Percentiles rank a stretch among this genome's conserved stretches.
These are phyloP conservation scores for Fragum fragum DNA, from an alignment of 2,888 invertebrate species.

Conservation along the genomic window DNA sequence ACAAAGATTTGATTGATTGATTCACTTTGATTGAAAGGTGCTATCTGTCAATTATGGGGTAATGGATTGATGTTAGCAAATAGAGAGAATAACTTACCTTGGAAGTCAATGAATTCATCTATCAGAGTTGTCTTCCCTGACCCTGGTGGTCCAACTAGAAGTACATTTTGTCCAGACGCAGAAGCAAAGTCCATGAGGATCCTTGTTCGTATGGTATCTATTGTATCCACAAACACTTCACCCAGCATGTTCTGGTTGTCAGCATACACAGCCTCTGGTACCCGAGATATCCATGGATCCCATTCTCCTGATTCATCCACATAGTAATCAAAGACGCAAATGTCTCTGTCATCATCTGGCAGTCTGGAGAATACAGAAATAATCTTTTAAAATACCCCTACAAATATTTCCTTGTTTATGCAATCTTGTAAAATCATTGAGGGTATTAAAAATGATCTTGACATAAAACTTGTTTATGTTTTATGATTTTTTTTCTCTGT, in stretches of 20 bases:
- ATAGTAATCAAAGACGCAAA: conserved; percentile 87
- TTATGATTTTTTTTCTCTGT: too few relatives aligned
- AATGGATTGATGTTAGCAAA: too few relatives aligned
- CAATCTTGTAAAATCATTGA: too few relatives aligned
- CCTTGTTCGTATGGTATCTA: conserved; percentile 85
- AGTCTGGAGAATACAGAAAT: conserved; percentile 75
- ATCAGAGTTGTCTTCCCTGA: conserved; percentile 86
- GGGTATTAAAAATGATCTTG: too few relatives aligned
- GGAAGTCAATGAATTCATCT: conserved; percentile 85
- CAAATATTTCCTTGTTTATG: too few relatives aligned
- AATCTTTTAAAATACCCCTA: too few relatives aligned
- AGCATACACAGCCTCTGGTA: conserved; percentile 84
- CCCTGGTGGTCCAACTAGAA: conserved; percentile 86
- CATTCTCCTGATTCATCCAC: conserved; percentile 87
- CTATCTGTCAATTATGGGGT: too few relatives aligned
- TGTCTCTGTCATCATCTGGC: conserved; percentile 87
- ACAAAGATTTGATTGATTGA: too few relatives aligned
- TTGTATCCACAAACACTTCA: conserved; percentile 86
- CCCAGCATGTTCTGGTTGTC: conserved; percentile 85
- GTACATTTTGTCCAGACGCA: conserved; percentile 85
- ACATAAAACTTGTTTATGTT: too few relatives aligned
- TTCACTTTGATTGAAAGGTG: too few relatives aligned
- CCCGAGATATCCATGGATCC: conserved; percentile 86
- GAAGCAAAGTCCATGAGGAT: conserved; percentile 86
- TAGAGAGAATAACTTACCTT: conserved; percentile 75